Conservation (phyloP, 2,888 invertebrate genomes). For the Thecophora atra region DNA sequence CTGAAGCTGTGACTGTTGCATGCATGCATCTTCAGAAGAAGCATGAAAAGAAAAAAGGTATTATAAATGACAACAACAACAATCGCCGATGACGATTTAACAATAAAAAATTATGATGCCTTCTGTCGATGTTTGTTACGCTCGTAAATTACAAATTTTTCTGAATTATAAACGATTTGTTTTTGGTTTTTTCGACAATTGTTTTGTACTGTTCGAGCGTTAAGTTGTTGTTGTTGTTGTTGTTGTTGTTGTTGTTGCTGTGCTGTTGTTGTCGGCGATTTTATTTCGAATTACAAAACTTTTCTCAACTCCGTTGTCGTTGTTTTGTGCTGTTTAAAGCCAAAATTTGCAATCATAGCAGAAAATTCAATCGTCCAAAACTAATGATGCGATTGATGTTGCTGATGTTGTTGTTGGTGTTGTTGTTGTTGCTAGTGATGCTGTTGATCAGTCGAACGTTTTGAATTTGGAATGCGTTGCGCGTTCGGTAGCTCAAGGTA, state of each 20-base stretch:
- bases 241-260: conserved; percentile 8
- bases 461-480: conserved; percentile 18
- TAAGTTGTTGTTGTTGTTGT: conserved; percentile 16
- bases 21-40: conserved; percentile 1
- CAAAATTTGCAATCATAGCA: conserved; percentile 20
- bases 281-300: conserved; percentile 25
- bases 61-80: conserved; percentile 3
- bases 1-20: conserved; percentile 10
- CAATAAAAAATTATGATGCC: background rate
- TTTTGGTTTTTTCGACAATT: conserved; percentile 3
- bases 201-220: background rate
- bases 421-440: background rate
- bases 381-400: conserved; percentile 16
- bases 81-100: background rate
- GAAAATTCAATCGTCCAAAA: conserved; percentile 25
- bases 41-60: background rate
- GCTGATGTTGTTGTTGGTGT: background rate
- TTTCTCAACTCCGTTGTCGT: background rate
- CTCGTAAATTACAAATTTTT: conserved; percentile 26
- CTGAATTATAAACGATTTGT: conserved; percentile 19
- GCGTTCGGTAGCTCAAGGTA: conserved; percentile 24
- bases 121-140: background rate
- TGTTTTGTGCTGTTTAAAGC: background rate
- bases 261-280: conserved; percentile 8
- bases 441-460: background rate